Evolutionary conservation across 2,888 invertebrate species (phyloP), one percentile per base, ranked within the genome.

Genomic region (Boloria euphrosyne): DNA sequence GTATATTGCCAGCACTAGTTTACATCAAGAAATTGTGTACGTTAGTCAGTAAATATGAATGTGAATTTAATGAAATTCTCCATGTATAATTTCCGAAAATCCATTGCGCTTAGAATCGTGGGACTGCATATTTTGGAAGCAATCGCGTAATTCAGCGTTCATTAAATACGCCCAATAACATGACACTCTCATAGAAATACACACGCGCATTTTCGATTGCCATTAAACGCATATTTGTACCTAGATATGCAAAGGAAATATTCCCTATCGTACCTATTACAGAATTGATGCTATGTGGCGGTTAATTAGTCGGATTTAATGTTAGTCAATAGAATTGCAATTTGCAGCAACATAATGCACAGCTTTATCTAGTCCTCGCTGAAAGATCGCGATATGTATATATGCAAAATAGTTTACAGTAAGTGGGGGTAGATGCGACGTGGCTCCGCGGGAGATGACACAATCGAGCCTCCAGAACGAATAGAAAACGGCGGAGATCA

Each of bases 401-500:
- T 7, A 22, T 55, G 2, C 4, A n/a, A 43, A 44, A 44, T 55
- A 22, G 44, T 4, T 54, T 44, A 55, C 22, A 14, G 44, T 44
- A 44, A 55, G 27, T 14, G 27, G 6, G 17, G 13, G 13, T 38
- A n/a, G 17, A 22, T 49, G 18, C 22, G 31, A 49, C 49, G 64
- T 4, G 43, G 60, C 17, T 47, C 17, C 52, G 57, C n/a, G n/a
- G n/a, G 53, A 55, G 55, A 61, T 27, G 60, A 49, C 72, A 79
- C 78, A 79, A 80, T 81, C 78, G 75, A 72, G 78, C 75, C 78
- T 77, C 76, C 75, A 75, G 73, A 79, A 76, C 78, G 79, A 81
- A 80, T 75, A 82, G 82, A 83, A 85, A 86, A 85, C 79, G 83
- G 82, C 76, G 77, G 77, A 83, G 86, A 87, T 86, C 86, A 87